phyloP scores from a whole-genome alignment of 2,113 vertebrate species.

The Bambusicola thoracicus region DNA sequence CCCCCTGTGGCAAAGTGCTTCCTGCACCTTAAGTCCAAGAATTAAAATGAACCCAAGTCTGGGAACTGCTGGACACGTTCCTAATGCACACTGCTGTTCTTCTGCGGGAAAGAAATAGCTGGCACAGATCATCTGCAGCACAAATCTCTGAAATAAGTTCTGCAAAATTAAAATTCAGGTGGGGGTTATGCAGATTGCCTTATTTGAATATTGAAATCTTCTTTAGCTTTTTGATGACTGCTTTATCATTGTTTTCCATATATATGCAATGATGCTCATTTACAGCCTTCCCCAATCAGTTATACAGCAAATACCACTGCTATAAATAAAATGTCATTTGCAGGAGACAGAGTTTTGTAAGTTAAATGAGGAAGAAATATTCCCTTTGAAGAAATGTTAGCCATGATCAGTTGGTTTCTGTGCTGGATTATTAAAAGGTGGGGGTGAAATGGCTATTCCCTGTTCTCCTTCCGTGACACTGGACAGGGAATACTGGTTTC shows the following conservation, averaged over 20 bases:
- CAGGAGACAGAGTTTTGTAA: slow-evolving; percentile 60
- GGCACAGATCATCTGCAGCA: neutral
- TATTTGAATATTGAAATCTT: slow-evolving; percentile 73
- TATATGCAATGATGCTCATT: slow-evolving; percentile 63
- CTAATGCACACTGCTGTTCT: neutral
- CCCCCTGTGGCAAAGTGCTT: neutral
- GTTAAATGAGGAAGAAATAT: slow-evolving; percentile 66
- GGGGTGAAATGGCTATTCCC: neutral
- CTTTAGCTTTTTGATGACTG: slow-evolving; percentile 72
- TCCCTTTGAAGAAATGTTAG: slow-evolving; percentile 31
- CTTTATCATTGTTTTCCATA: slow-evolving; percentile 70
- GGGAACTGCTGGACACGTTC: neutral
- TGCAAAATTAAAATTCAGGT: slow-evolving; percentile 68
- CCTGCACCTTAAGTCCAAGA: neutral
- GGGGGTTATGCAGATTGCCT: slow-evolving; percentile 56
- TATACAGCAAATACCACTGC: slow-evolving; percentile 65
- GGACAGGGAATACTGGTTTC: neutral
- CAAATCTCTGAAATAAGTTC: slow-evolving; percentile 40
- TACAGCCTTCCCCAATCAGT: slow-evolving; percentile 70
- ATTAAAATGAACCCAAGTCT: neutral
- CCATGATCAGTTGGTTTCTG: neutral
- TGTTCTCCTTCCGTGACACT: neutral
- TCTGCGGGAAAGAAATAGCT: neutral
- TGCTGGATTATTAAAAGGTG: neutral
- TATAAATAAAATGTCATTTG: slow-evolving; percentile 75